Evolutionary conservation across 2,113 vertebrate species (phyloP).

Genomic region (Phylloscopus whistleri): DNA sequence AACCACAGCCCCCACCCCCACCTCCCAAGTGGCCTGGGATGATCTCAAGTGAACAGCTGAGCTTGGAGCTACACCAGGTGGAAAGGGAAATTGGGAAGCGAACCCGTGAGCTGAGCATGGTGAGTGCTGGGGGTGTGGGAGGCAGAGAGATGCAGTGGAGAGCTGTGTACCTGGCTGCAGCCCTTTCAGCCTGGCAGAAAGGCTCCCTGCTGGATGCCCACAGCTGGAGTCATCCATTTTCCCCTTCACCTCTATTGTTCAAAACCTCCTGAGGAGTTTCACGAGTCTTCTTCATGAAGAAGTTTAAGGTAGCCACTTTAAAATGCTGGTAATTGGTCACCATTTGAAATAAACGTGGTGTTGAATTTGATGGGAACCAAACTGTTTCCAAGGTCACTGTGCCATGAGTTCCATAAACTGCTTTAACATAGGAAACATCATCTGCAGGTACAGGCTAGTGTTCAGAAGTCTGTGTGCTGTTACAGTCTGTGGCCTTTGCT

Average conservation of each 20-base stretch:
- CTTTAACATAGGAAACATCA: neutral
- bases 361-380: neutral
- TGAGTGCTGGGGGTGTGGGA: conserved; percentile 64
- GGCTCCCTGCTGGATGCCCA: neutral
- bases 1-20: conserved; percentile 74
- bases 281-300: neutral
- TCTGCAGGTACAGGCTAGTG: neutral
- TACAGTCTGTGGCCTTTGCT: conserved; percentile 25
- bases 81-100: conserved; percentile 96
- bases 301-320: neutral
- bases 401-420: neutral
- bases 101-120: conserved; percentile 92
- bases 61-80: conserved; percentile 94
- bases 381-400: neutral
- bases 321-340: neutral
- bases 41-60: conserved; percentile 93
- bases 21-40: conserved; percentile 88
- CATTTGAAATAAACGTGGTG: neutral
- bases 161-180: neutral
- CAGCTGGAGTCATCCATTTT: neutral
- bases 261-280: neutral
- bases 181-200: neutral
- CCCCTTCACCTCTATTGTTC: neutral
- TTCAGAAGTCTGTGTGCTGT: neutral
- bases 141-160: neutral